Base-by-base conservation (phyloP, 2,113 vertebrate genomes). In the Pollachius pollachius region DNA sequence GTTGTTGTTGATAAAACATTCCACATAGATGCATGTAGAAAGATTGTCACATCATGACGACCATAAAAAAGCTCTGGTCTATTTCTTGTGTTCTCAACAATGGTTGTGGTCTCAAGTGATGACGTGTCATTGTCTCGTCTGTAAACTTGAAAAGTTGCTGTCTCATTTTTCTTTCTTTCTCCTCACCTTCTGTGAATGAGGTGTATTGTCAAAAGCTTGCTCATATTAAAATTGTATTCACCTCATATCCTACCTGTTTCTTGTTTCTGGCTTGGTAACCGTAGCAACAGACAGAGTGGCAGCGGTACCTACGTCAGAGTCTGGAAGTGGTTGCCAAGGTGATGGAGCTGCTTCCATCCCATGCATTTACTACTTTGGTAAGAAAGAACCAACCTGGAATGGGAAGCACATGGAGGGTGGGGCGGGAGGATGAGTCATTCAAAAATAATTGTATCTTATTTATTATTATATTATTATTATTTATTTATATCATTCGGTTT, bases 281-380 rank as follows among this genome's bases (percentile, higher is more conserved):
- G 15, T 88, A 99, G 97, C 95, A 98, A 93, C 97, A 98, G 83
- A 99, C 97, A 0, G 97, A 99, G 85, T 99, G 97, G 97, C 97
- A 99, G 88, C 94, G 93, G 86, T 99, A 98, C 92, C 90, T 99
- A 84, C 95, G 96, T 86, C 97, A 98, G 93, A 99, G 97, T 91
- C 86, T 99, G 89, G 97, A 99, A 81, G 96, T 99, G 17, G 96
- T 99, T 87, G 95, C 97, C 88, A 98, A 95, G 92, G 97, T 99
- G 89, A 99, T 98, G 96, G 97, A 99, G 87, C 94, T 99, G 59
- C 92, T 99, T 70, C 97, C 97, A 69, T 98, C 96, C 13, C 96
- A 98, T 67, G 95, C 97, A 62, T 99, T 99, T 84, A 94, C 96
- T 66, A 96, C 95, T 0, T 88, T 99, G 73, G 97, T 99, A 92